phyloP scores from a whole-genome alignment of 2,113 vertebrate genomes.

The Cyphomyrus discorhynchus region DNA sequence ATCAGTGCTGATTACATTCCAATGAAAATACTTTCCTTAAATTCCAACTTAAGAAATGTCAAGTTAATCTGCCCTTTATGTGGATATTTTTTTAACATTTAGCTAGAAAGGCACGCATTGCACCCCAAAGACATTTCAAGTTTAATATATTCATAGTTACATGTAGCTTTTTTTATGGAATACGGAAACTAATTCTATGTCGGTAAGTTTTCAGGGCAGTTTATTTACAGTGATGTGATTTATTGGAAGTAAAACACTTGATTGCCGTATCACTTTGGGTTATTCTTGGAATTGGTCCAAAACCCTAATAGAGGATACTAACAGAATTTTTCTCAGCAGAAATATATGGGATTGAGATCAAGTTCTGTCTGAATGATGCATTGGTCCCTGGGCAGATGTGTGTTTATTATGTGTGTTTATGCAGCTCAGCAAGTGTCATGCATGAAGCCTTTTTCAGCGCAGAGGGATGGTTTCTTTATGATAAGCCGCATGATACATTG shows the following conservation, averaged over 20 bases:
- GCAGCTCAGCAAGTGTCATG: background rate
- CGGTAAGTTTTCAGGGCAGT: background rate
- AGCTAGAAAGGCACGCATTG: background rate
- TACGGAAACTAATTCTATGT: background rate
- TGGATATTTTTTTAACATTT: background rate
- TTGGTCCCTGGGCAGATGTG: background rate
- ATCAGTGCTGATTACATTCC: background rate
- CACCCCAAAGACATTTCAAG: background rate
- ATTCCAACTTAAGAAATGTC: background rate
- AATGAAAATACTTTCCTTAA: background rate
- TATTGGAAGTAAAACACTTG: background rate
- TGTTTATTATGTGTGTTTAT: background rate
- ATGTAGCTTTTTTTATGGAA: background rate
- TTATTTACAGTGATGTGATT: background rate
- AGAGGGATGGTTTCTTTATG: background rate
- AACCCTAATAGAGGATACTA: background rate
- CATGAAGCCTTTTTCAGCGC: background rate
- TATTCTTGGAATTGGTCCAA: background rate
- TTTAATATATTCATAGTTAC: background rate
- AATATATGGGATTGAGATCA: background rate
- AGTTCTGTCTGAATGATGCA: background rate
- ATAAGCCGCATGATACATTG: background rate
- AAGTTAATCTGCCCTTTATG: background rate
- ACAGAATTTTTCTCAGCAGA: conserved; percentile 4
- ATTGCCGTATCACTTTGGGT: background rate